Evolutionary conservation across 1,140 invertebrate species (phyloP).

Genomic region (Drosophila gunungcola): DNA sequence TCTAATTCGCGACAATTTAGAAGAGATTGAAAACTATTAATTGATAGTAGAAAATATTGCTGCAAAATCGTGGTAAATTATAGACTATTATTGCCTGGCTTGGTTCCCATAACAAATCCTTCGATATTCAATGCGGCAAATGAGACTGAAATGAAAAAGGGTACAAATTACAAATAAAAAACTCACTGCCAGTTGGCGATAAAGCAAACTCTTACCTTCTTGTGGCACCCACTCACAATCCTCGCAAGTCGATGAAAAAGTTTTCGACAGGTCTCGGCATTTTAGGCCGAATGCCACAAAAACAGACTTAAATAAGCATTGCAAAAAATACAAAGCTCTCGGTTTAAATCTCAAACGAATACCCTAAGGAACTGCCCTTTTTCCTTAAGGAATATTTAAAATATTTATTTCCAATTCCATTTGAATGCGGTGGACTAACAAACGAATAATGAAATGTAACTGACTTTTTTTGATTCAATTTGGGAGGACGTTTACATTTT

Average conservation of each 20-base stretch:
- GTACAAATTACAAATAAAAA: slow-evolving; percentile 30
- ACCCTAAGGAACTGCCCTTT: not conserved
- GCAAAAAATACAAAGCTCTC: not conserved
- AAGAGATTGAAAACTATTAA: not conserved
- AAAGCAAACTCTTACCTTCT: slow-evolving; percentile 31
- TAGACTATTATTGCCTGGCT: not conserved
- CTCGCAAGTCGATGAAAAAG: slow-evolving; percentile 45
- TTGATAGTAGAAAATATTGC: not conserved
- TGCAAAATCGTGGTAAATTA: not conserved
- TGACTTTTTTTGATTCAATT: no score
- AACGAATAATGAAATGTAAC: not conserved
- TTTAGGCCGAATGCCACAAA: slow-evolving; percentile 51
- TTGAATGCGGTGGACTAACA: not conserved
- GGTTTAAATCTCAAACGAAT: not conserved
- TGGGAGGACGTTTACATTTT: no score
- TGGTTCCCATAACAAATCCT: not conserved
- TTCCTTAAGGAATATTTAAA: not conserved
- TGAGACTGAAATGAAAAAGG: slow-evolving; percentile 1
- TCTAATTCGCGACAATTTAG: not conserved
- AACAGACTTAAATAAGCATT: slow-evolving; percentile 12
- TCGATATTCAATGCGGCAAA: slow-evolving; percentile 14
- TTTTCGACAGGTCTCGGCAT: slow-evolving; percentile 48
- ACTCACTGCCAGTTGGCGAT: slow-evolving; percentile 34
- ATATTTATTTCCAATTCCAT: slow-evolving; percentile 1
- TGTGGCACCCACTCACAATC: slow-evolving; percentile 24